Evolutionary conservation across 2,797 vertebrate genomes (phyloP).

Genomic region (Labroides dimidiatus): DNA sequence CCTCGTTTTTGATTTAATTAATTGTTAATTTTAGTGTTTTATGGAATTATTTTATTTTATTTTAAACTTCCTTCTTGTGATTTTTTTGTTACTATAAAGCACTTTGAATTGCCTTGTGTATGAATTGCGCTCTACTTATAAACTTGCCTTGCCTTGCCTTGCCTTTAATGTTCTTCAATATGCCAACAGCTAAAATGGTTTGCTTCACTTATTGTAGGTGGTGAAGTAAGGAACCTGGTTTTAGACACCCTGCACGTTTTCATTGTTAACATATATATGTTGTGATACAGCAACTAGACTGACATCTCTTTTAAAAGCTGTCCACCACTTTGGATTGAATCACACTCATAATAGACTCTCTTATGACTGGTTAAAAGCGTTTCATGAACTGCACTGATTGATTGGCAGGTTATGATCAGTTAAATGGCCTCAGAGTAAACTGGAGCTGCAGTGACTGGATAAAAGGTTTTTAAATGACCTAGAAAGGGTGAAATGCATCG

Average conservation of each 20-base stretch:
- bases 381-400: not conserved
- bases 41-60: too few relatives aligned
- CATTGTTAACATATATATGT: not conserved
- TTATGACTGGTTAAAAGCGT: not conserved
- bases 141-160: too few relatives aligned
- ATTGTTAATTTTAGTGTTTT: too few relatives aligned
- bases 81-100: too few relatives aligned
- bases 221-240: slow-evolving; percentile 14
- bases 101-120: too few relatives aligned
- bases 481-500: slow-evolving; percentile 5
- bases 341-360: not conserved
- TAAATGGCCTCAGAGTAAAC: slow-evolving; percentile 2
- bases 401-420: not conserved
- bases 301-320: not conserved
- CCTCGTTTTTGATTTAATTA: too few relatives aligned
- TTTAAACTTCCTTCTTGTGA: too few relatives aligned
- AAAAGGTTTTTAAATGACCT: slow-evolving; percentile 34
- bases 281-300: not conserved
- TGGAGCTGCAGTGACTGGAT: slow-evolving; percentile 16
- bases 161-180: too few relatives aligned
- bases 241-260: not conserved
- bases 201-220: not conserved
- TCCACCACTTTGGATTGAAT: not conserved
- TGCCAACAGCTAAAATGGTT: not conserved
- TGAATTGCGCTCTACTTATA: too few relatives aligned